Percentiles rank a stretch among this genome's conserved stretches.
These are phyloP conservation scores for Trachelus iudaicus DNA, from an alignment of 2,888 invertebrate species.

Conservation along the genomic window DNA sequence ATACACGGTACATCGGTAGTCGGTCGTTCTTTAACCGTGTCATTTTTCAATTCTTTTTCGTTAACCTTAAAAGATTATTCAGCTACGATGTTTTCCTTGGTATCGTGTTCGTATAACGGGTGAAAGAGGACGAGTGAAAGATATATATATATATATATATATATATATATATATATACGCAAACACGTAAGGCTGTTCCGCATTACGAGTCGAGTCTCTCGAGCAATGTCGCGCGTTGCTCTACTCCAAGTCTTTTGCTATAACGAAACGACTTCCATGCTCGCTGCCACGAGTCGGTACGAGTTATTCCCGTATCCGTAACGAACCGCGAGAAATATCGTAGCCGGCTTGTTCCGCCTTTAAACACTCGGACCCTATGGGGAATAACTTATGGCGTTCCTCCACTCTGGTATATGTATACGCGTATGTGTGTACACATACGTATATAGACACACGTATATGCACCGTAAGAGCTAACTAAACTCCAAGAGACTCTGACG, in stretches of 20 bases:
- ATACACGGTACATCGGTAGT: not conserved
- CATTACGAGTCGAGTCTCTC: not conserved
- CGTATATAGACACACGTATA: not conserved
- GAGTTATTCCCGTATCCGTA: conserved; percentile 4
- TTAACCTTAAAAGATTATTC: not conserved
- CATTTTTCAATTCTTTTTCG: not conserved
- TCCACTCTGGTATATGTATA: not conserved
- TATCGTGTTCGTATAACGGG: not conserved
- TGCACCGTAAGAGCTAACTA: not conserved
- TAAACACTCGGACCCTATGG: not conserved
- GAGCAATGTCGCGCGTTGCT: not conserved
- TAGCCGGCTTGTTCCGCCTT: not conserved
- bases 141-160: not conserved
- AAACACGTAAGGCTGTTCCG: not conserved
- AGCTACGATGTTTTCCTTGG: not conserved
- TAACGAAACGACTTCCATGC: not conserved
- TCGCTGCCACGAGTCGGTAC: not conserved
- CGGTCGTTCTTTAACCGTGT: not conserved
- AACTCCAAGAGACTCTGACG: not conserved
- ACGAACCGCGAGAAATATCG: conserved; percentile 7
- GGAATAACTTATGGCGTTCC: not conserved
- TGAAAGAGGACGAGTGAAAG: not conserved
- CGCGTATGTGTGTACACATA: not conserved
- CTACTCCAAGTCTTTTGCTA: not conserved
- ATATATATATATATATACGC: not conserved